Evolutionary conservation across 2,113 vertebrate genomes (phyloP), one percentile per base, ranked within the genome.

Genomic region (Emydocephalus ijimae): DNA sequence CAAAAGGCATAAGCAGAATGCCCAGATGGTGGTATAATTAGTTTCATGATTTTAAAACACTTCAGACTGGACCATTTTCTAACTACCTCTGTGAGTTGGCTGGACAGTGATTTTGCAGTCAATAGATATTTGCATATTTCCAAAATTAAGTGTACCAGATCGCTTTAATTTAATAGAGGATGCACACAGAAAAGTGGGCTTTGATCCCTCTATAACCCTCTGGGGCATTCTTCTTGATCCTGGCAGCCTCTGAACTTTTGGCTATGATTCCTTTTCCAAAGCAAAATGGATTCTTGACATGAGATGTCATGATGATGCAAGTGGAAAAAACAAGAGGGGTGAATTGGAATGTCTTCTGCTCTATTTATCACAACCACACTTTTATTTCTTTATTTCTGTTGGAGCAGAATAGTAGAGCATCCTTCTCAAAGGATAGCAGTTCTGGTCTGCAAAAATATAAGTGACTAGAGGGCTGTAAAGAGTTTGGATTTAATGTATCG

Each of bases 301-400:
- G 3, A 81, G 74, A 81, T 81, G 74, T 81, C 74, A 81, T 8
- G 18, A 81, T 81, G 74, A 81, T 81, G 74, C 74, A 81, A 81
- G 20, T 81, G 34, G 74, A 81, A 81, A 81, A 81, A 81, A 81
- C 34, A 81, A 81, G 34, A 81, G n/a, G 74, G 18, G 94, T 93
- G 94, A 92, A 95, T 26, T n/a, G 93, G 74, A 92, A 94, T 87
- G 81, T 24, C 4, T 48, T 91, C 94, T 89, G 24, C 91, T 48
- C 57, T 50, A 74, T 89, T 0, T 24, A 91, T 61, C 89, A 10
- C 88, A 89, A 94, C 24, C 87, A 34, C 50, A 18, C 5, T 21
- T 34, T 34, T 61, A 34, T 24, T 87, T 86, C 39, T 39, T 59
- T 87, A 39, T 52, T 29, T 87, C 48, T 34, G 45, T 87, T 39